A percentile compares a stretch with the other conserved stretches of the same genome.
Conservation (phyloP, 2,113 vertebrate genomes). For the Seriola aureovittata region DNA sequence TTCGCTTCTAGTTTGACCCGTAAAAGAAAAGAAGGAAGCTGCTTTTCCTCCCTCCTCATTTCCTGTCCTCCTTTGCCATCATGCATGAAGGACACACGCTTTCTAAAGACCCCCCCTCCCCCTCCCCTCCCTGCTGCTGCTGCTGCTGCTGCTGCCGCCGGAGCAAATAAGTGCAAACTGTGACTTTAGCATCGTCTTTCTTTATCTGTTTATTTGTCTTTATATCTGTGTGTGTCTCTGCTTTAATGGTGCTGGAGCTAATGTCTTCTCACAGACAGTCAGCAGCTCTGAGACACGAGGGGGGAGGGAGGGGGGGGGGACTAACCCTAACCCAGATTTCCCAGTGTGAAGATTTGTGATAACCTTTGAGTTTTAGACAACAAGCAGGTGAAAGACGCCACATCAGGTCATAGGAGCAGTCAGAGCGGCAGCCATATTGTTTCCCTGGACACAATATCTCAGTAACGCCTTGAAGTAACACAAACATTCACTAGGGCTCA, state of each 20-base stretch:
- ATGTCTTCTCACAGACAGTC: slow-evolving; percentile 33
- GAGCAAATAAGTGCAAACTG: not conserved
- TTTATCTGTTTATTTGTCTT: not conserved
- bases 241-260: not conserved
- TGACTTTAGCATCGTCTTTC: not conserved
- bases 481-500: no score
- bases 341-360: no score
- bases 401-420: no score
- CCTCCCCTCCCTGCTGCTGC: slow-evolving; percentile 8
- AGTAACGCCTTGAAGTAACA: no score
- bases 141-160: slow-evolving; percentile 20
- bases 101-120: not conserved
- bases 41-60: slow-evolving; percentile 24
- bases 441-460: no score
- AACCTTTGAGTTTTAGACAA: no score
- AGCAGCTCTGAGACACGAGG: slow-evolving; percentile 23
- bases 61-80: slow-evolving; percentile 6
- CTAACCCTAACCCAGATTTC: no score
- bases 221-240: not conserved
- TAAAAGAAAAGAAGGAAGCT: not conserved
- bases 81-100: slow-evolving; percentile 55
- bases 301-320: not conserved
- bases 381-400: no score
- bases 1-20: slow-evolving; percentile 26
- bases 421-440: no score